These are phyloP conservation scores for Macrotrachela quadricornifera DNA, from an alignment of 1,140 invertebrate genomes.

Conservation along the genomic window DNA sequence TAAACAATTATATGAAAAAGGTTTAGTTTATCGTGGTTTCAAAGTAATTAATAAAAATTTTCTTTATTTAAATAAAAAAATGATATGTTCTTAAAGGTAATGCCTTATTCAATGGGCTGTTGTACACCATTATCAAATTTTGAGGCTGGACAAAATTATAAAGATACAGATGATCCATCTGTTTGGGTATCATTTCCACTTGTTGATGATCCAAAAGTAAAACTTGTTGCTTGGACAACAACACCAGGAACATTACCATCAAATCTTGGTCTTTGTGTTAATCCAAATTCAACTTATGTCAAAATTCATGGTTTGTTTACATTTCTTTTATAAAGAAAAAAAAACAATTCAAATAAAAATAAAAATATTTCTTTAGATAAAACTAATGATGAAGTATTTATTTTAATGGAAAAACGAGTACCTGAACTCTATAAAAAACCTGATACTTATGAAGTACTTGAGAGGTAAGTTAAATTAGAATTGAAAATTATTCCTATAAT, in stretches of 20 bases:
- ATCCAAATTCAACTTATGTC: constrained; percentile 59
- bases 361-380: not conserved
- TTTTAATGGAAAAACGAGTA: constrained; percentile 67
- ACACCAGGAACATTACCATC: constrained; percentile 97
- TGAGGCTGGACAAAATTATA: constrained; percentile 95
- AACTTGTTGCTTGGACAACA: constrained; percentile 83
- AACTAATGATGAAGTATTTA: constrained; percentile 45
- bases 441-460: constrained; percentile 39
- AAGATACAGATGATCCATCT: constrained; percentile 87
- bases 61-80: no score
- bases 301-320: not conserved
- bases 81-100: no score
- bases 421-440: constrained; percentile 54
- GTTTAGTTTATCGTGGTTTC: constrained; percentile 80
- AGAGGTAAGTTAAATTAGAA: constrained; percentile 31
- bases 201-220: constrained; percentile 43
- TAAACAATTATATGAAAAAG: constrained; percentile 78
- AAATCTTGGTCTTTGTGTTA: constrained; percentile 79
- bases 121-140: constrained; percentile 94
- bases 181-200: constrained; percentile 69
- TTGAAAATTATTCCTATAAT: no score
- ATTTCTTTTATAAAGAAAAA: no score
- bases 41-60: no score
- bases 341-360: no score
- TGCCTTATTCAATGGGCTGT: constrained; percentile 94